Base-by-base conservation (phyloP, 2,888 invertebrate species). In the Tetheella fluctuosa region DNA sequence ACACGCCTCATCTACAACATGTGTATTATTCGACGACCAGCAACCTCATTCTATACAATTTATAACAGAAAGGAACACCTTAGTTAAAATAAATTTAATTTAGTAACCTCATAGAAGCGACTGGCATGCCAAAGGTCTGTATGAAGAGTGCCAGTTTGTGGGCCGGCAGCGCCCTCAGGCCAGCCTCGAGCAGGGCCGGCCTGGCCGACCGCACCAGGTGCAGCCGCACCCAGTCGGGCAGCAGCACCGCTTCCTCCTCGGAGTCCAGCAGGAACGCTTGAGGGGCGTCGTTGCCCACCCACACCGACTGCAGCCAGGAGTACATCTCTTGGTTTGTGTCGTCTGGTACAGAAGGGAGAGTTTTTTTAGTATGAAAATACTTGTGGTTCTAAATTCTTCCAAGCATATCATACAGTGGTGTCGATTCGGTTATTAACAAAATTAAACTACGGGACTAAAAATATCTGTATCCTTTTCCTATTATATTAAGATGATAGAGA, bases 111-210 rank as follows among this genome's bases (percentile, higher is more conserved):
- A 98, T 97, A 0, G 97, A 96, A 59, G 95, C 94, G 0, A 98
- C 96, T 0, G 99, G 99, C 79, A 99, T 97, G 25, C 99, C 99
- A 86, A 99, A 99, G 17, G 98, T 98, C 88, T 99, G 99, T 59
- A 99, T 97, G 85, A 98, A 99, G 12, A 99, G 92, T 10, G 99
- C 96, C 59, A 99, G 94, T 84, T 99, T 98, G 60, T 96, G 95
- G 0, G 98, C 97, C 58, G 98, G 97, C 64, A 99, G 90, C 71
- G 97, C 97, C 58, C 96, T 94, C 34, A 99, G 94, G 0, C 98
- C 98, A 0, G 97, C 97, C 74, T 97, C 97, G 34, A 99, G 96
- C 28, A 99, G 92, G 55, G 96, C 92, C 2, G 96, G 94, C 3
- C 98, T 96, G 48, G 96, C 96, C 0, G 98, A 97, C 13, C 98